Conservation (phyloP, 2,888 invertebrate species). For the Andrena minutula region DNA sequence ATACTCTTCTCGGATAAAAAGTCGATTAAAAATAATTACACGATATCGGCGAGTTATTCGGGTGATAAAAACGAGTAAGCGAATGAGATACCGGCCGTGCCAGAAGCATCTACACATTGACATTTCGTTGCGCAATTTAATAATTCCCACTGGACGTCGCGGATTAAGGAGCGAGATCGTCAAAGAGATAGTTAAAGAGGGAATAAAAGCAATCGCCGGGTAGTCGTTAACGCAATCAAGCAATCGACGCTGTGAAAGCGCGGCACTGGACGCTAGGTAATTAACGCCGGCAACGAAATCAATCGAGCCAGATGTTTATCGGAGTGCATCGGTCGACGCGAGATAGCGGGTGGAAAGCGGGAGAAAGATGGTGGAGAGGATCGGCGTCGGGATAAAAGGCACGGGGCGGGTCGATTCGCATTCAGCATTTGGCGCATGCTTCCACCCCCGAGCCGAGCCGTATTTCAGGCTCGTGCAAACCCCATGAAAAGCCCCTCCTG, state of each 20-base stretch:
- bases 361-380: conserved; percentile 62
- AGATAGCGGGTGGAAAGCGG: conserved; percentile 6
- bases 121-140: no score
- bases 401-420: conserved; percentile 81
- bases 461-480: conserved; percentile 62
- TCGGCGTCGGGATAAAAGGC: conserved; percentile 73
- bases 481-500: conserved; percentile 74
- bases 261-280: conserved; percentile 36
- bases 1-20: no score
- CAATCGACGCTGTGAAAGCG: conserved; percentile 18
- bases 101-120: no score
- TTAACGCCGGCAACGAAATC: conserved; percentile 55
- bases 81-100: no score
- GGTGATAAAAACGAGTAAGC: no score
- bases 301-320: conserved; percentile 64
- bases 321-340: conserved; percentile 35
- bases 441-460: conserved; percentile 68
- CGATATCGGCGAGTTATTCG: no score
- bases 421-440: conserved; percentile 81
- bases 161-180: no score
- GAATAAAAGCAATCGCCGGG: neutral
- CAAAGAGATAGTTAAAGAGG: neutral
- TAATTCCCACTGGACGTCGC: no score
- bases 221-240: conserved; percentile 13
- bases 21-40: no score